phyloP scores from a whole-genome alignment of 37 sponge, comb jelly and placozoan species.

The Ianthella basta region DNA sequence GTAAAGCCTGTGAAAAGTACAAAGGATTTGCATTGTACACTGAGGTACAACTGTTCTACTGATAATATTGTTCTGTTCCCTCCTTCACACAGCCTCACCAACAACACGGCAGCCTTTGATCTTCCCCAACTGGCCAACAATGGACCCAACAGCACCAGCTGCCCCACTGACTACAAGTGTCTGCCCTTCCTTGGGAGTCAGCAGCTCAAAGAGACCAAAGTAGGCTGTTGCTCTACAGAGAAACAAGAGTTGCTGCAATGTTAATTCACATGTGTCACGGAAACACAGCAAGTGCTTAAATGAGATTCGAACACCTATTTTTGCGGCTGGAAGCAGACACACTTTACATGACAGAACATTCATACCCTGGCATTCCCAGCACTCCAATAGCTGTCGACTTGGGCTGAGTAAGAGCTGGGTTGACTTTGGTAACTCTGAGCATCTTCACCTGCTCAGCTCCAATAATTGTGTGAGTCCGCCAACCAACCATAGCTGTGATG shows the following conservation, averaged over 20 bases:
- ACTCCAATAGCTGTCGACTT: slow-evolving; percentile 75
- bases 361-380: slow-evolving; percentile 93
- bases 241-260: no score
- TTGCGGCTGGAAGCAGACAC: neutral
- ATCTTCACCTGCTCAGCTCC: neutral
- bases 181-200: slow-evolving; percentile 80
- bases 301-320: neutral
- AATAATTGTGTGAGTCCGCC: slow-evolving; percentile 66
- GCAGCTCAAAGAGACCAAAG: slow-evolving; percentile 78
- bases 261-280: no score
- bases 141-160: slow-evolving; percentile 92
- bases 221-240: slow-evolving; percentile 82
- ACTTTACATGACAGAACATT: neutral
- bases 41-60: neutral
- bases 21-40: no score
- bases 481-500: slow-evolving; percentile 64
- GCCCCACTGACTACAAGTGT: slow-evolving; percentile 85
- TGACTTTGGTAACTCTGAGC: slow-evolving; percentile 14
- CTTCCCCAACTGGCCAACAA: slow-evolving; percentile 81
- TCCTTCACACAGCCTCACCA: slow-evolving; percentile 40
- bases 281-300: neutral
- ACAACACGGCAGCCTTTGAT: slow-evolving; percentile 87
- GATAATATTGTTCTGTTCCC: neutral
- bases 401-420: neutral
- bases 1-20: slow-evolving; percentile 59